Evolutionary conservation across 2,113 vertebrate species (phyloP).

Genomic region (Pomatostomus ruficeps): DNA sequence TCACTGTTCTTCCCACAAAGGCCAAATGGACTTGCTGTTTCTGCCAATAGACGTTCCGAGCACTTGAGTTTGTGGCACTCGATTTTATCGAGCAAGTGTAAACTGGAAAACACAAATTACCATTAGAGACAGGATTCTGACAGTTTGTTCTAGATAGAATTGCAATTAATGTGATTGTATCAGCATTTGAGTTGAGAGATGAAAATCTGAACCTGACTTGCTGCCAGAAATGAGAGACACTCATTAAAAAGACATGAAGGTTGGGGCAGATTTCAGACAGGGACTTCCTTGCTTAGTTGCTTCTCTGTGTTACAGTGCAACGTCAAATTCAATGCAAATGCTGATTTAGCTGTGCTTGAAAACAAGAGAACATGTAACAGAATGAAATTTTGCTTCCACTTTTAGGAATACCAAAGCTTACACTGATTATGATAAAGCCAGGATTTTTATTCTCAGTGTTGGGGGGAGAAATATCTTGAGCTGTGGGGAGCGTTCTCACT

Average conservation of each 20-base stretch:
- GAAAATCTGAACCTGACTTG: neutral
- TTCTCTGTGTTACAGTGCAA: neutral
- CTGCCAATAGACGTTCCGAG: neutral
- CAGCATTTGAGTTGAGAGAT: accelerated
- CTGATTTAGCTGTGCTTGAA: neutral
- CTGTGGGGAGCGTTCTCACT: neutral
- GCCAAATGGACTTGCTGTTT: neutral
- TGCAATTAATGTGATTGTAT: neutral
- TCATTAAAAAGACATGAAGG: neutral
- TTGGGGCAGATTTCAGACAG: neutral
- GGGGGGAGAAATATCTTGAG: neutral
- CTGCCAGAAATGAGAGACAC: neutral
- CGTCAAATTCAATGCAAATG: neutral
- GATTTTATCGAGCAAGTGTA: neutral
- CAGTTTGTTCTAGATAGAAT: neutral
- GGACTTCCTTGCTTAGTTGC: neutral
- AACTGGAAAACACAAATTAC: neutral
- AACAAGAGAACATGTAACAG: neutral
- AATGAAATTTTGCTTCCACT: neutral
- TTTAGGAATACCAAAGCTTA: neutral
- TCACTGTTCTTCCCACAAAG: neutral
- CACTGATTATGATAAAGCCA: neutral
- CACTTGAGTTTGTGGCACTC: neutral
- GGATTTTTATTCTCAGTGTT: neutral
- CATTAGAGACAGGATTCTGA: neutral